These are phyloP conservation scores for Phaetusa simplex DNA, from an alignment of 2,113 vertebrate species.

Conservation along the genomic window DNA sequence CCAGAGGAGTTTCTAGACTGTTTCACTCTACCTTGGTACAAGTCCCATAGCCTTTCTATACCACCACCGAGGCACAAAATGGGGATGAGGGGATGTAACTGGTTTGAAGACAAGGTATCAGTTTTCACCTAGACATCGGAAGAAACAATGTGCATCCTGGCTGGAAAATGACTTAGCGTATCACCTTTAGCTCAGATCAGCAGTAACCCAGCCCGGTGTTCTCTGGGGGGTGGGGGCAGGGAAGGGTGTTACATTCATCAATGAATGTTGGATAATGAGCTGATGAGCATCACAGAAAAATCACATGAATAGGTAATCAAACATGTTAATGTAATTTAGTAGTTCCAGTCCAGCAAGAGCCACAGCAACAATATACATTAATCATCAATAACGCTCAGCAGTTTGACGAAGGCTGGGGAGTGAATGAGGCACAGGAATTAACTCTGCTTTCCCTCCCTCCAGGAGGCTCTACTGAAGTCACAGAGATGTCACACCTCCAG, in stretches of 20 bases:
- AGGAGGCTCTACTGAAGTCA: background rate
- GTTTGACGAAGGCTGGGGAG: background rate
- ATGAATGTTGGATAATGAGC: background rate
- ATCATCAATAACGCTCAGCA: background rate
- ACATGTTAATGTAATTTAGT: slow-evolving; percentile 33
- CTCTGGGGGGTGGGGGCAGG: background rate
- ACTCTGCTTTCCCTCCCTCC: background rate
- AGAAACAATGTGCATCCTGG: background rate
- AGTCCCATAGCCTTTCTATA: background rate
- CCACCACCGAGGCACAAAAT: background rate
- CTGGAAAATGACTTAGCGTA: background rate
- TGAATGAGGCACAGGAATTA: background rate
- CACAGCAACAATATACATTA: background rate
- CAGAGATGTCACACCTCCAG: background rate
- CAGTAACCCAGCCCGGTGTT: background rate
- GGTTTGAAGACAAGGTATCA: background rate
- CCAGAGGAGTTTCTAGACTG: background rate
- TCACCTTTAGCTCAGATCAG: background rate
- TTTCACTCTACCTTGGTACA: background rate
- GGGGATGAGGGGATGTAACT: background rate
- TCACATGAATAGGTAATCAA: slow-evolving; percentile 46
- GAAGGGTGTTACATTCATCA: background rate
- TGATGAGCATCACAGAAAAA: slow-evolving; percentile 7
- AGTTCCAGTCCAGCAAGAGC: slow-evolving; percentile 23
- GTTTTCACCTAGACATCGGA: background rate